Evolutionary conservation across 53 echinoderm and acorn worm genomes (phyloP), one percentile per base, ranked within the genome.

Genomic region (Stichopus horrens): DNA sequence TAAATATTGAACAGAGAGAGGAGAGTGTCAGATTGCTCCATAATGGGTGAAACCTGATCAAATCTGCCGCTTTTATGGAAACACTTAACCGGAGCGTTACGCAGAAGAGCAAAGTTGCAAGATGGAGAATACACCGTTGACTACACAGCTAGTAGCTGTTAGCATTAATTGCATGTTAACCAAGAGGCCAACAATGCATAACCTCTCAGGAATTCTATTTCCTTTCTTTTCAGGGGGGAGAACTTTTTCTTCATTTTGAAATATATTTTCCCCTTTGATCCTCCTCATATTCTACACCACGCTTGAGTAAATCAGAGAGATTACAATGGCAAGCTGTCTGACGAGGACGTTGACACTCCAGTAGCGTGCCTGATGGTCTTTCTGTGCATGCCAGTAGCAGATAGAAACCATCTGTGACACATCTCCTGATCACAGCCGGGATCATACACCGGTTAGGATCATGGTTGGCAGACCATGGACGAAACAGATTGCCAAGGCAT

Each of bases 11-110:
- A 71, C 71, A 71, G 71, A 71, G 4, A 16, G 16, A 16, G 18
- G 19, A 20, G 18, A 71, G 71, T 71, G 71, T 71, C 71, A 71
- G 71, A 71, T 71, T 71, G 71, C 71, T 71, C 71, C 71, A 18
- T 71, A 71, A 71, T 71, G 71, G 71, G 16, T 71, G 71, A 71
- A 71, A 71, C 71, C 71, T 18, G 71, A 71, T 71, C 71, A 71
- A 71, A 71, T 71, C 71, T 71, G 18, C n/a, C 71, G 18, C 71
- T 71, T 71, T 71, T 71, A 71, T 71, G 18, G 71, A 71, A 71
- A 71, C 71, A 71, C 71, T 71, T 71, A 71, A 18, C 71, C 71
- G 18, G 19, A 7, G 71, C 71, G 19, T 71, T 71, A 71, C 71
- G 19, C 71, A 18, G 71, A 9, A 59, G 8, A 59, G 59, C 37